These are phyloP conservation scores for Leptopilina drosophilae DNA, from an alignment of 2,888 invertebrate species.

Conservation along the genomic window DNA sequence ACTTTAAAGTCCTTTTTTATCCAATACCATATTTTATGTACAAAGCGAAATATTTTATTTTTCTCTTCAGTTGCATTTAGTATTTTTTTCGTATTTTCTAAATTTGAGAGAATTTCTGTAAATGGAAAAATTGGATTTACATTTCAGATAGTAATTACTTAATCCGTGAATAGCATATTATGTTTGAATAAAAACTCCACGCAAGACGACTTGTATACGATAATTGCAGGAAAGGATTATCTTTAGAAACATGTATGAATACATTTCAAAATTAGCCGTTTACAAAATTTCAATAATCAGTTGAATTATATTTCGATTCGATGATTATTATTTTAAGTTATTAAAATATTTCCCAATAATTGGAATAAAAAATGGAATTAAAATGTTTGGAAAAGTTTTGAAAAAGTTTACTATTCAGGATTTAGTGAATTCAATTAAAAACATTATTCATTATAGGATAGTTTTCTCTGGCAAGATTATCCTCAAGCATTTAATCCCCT, in stretches of 20 bases:
- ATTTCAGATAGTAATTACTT: neutral
- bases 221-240: constrained; percentile 5
- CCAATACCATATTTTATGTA: too few relatives aligned
- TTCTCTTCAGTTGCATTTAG: neutral
- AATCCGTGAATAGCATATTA: constrained; percentile 7
- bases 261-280: constrained; percentile 10
- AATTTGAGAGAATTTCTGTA: constrained; percentile 4
- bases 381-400: too few relatives aligned
- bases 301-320: too few relatives aligned
- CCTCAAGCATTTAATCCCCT: too few relatives aligned
- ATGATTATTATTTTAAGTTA: too few relatives aligned
- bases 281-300: neutral
- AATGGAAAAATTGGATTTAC: constrained; percentile 25
- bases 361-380: too few relatives aligned
- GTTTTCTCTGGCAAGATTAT: too few relatives aligned
- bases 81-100: neutral
- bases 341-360: too few relatives aligned
- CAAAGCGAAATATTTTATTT: neutral
- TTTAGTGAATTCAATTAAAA: too few relatives aligned
- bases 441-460: too few relatives aligned
- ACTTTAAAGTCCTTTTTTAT: too few relatives aligned
- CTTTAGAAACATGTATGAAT: neutral
- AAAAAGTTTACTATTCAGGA: too few relatives aligned
- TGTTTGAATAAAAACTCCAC: constrained; percentile 1
- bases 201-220: neutral